Base-by-base conservation (phyloP, 2,888 invertebrate species). In the Drosophila sordidula region DNA sequence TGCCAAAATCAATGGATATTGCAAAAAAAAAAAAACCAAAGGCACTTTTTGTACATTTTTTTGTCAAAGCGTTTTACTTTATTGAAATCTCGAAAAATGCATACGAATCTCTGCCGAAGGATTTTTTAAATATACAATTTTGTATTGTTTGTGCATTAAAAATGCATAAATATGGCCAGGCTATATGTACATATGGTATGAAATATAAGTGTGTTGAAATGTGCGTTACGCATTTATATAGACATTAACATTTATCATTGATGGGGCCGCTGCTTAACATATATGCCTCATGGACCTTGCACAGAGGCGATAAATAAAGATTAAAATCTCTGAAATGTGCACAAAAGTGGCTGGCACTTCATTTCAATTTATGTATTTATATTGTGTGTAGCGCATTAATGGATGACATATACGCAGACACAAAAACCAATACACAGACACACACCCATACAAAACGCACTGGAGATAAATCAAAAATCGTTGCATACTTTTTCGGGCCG, bases 261-360 rank as follows among this genome's bases (percentile, higher is more conserved):
- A 59, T 44, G 41, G 22, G 50, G 52, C 42, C 5, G 39, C 62
- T 81, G 82, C 70, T 82, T 78, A 84, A 67, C 72, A 67, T 75
- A 61, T 44, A 34, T 50, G 25, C 22, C 29, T n/a, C 44, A 46
- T 61, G 61, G 55, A 16, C 45, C 62, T 64, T 56, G 38, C 52
- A 36, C 58, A 49, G 63, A n/a, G 47, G 66, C 83, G 77, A 83
- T 83, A 83, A 83, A 83, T 83, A 85, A 87, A 87, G 83, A 87
- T 83, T 83, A 83, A 83, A 87, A 83, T 87, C 86, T 87, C 77
- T 76, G 82, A 69, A 87, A 85, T 81, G 82, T 70, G 85, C 85
- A 72, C 81, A 77, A 84, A 85, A 87, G 79, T 87, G 81, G 66
- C 83, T 61, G 78, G 75, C 87, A 81, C 84, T 87, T 84, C 81